Percentiles rank a stretch among this genome's conserved stretches.
Evolutionary conservation across 1,140 invertebrate genomes (phyloP).

Genomic region (Antheraea mylitta): DNA sequence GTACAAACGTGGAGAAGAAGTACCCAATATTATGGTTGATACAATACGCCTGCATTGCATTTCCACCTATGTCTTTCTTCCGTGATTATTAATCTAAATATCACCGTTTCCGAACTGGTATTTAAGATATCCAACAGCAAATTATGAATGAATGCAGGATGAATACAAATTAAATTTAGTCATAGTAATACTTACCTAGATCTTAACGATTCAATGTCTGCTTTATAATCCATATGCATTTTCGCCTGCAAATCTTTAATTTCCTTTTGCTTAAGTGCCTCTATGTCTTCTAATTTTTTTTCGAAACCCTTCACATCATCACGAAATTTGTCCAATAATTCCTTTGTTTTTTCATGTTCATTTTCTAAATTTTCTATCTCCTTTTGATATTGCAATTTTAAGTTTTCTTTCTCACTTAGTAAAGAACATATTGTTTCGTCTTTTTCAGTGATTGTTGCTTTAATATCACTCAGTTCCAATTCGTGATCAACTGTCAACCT

Average conservation of each 20-base stretch:
- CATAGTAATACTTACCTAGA: constrained; percentile 75
- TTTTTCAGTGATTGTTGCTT: constrained; percentile 75
- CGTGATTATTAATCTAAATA: too few relatives aligned
- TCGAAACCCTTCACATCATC: constrained; percentile 77
- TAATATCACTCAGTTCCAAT: constrained; percentile 81
- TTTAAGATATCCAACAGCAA: too few relatives aligned
- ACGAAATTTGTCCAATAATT: constrained; percentile 71
- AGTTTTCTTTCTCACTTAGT: constrained; percentile 71
- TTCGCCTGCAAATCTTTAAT: constrained; percentile 85
- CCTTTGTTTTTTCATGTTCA: constrained; percentile 65
- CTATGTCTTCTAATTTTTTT: constrained; percentile 76
- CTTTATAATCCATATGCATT: constrained; percentile 85
- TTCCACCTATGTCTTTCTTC: too few relatives aligned
- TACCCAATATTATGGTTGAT: too few relatives aligned
- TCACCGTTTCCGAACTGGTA: too few relatives aligned
- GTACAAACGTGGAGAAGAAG: too few relatives aligned
- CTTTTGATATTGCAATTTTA: constrained; percentile 73
- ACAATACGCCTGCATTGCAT: too few relatives aligned
- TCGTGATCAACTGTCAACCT: constrained; percentile 83
- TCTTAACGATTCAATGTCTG: constrained; percentile 87
- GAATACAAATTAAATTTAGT: neutral
- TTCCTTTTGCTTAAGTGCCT: constrained; percentile 81
- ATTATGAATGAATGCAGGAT: too few relatives aligned
- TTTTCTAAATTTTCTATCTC: constrained; percentile 71
- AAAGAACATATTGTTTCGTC: constrained; percentile 80